A percentile compares a stretch with the other conserved stretches of the same genome.
Conservation (phyloP, 2,113 vertebrate species). For the Nothobranchius furzeri region DNA sequence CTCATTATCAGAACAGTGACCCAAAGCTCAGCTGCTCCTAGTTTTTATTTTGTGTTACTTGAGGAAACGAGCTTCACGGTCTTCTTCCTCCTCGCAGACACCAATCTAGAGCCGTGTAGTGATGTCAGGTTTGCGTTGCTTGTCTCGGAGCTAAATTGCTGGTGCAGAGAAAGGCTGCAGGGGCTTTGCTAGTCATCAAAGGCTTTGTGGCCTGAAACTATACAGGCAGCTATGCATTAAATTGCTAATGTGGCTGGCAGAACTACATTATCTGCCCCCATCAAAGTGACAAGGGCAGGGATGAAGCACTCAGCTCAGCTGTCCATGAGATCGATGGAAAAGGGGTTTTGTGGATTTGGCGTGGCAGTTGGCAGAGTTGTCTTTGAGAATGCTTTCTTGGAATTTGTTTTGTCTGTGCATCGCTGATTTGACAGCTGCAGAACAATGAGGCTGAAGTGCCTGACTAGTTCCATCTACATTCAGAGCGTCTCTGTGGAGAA, state of each 20-base stretch:
- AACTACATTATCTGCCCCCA: conserved; percentile 54
- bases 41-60: conserved; percentile 23
- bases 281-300: conserved; percentile 59
- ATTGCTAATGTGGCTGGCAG: conserved; percentile 60
- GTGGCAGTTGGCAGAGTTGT: conserved; percentile 31
- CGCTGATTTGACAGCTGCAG: conserved; percentile 51
- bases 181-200: conserved; percentile 17
- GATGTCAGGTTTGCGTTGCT: not conserved
- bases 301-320: conserved; percentile 44
- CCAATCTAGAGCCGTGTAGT: conserved; percentile 6
- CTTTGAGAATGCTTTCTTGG: conserved; percentile 45
- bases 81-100: not conserved
- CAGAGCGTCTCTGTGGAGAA: conserved; percentile 11
- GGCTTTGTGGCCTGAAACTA: conserved; percentile 38
- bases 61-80: conserved; percentile 3
- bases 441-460: conserved; percentile 37
- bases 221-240: conserved; percentile 60
- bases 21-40: too few species aligned
- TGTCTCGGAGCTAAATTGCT: conserved; percentile 5
- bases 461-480: conserved; percentile 15
- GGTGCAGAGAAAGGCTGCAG: conserved; percentile 19
- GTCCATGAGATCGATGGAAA: conserved; percentile 56
- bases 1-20: conserved; percentile 52
- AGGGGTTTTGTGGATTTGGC: conserved; percentile 48
- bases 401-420: conserved; percentile 50